Base-by-base conservation (phyloP, 2,888 invertebrate species). In the Chrysolina americana region DNA sequence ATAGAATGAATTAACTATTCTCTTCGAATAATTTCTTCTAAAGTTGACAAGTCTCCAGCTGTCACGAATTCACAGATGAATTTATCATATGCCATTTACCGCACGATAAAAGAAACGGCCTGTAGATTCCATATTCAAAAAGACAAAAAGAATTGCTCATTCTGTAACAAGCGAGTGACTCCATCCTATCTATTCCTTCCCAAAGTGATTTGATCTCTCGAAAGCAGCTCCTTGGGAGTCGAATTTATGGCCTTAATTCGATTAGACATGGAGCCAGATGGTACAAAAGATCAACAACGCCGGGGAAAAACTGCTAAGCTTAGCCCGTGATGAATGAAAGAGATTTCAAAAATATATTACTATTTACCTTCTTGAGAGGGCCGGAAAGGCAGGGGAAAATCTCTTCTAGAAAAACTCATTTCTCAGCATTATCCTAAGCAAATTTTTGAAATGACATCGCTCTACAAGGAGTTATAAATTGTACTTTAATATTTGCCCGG, bases 261-360 rank as follows among this genome's bases (percentile, higher is more conserved):
- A 84, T 84, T 84, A 84, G 80, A 75, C 81, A 76, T 75, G 76
- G 81, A 81, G 80, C 81, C 79, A 81, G 79, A 81, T 81, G 80
- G 80, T 78, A 81, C 80, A 83, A 83, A 81, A 81, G 83, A 83
- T 82, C 82, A 82, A 79, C 81, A 80, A 83, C 83, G 81, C 79
- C 75, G 78, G 82, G 83, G 83, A 81, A 81, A 82, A 81, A 81
- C 82, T 82, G 82, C 83, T 82, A 82, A 84, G 83, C 79, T 79
- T 79, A 81, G 77, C 73, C 79, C 64, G 75, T 80, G 81, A 83
- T 80, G 71, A 80, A 83, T 81, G 78, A 79, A 78, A 78, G 79
- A 79, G 80, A 82, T 83, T 82, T 81, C 62, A 68, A 76, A 79
- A 83, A 83, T 83, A 80, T 83, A 82, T 81, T 78, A 80, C 81